phyloP scores from a whole-genome alignment of 2,888 invertebrate species.

The Chaitophorus viminalis region DNA sequence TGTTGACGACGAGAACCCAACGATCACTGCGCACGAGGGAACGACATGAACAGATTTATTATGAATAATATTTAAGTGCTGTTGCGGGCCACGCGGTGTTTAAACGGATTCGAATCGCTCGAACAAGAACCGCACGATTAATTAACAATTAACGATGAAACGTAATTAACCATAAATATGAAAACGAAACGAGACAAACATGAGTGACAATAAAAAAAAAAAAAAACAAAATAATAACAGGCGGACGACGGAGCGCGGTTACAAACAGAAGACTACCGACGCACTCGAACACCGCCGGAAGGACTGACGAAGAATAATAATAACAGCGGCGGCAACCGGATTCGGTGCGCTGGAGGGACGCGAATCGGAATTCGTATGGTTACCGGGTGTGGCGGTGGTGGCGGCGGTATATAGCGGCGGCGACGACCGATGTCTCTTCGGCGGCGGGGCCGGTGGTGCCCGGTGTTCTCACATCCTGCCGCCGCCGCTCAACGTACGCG shows the following conservation, averaged over 20 bases:
- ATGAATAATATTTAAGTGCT: no score
- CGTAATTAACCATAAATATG: no score
- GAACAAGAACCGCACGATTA: background rate
- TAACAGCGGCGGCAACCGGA: constrained; percentile 49
- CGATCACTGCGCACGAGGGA: background rate
- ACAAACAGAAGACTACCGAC: background rate
- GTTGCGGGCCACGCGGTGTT: no score
- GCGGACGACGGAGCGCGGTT: background rate
- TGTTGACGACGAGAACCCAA: background rate
- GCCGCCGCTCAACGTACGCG: constrained; percentile 4
- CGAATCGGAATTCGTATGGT: constrained; percentile 52
- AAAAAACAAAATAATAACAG: background rate
- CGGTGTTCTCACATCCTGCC: constrained; percentile 51
- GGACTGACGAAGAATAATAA: constrained; percentile 46
- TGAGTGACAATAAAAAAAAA: background rate
- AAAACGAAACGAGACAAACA: background rate
- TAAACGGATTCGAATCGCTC: background rate
- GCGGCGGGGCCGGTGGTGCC: background rate
- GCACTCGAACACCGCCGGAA: constrained; percentile 30
- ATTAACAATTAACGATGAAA: background rate
- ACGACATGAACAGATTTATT: background rate
- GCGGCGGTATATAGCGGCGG: constrained; percentile 1
- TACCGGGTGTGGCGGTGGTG: constrained; percentile 23
- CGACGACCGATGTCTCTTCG: constrained; percentile 54
- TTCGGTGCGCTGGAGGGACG: constrained; percentile 60